A percentile compares a stretch with the other conserved stretches of the same genome.
phyloP scores from a whole-genome alignment of 2,797 vertebrate genomes.

The Odontamblyopus rebecca region DNA sequence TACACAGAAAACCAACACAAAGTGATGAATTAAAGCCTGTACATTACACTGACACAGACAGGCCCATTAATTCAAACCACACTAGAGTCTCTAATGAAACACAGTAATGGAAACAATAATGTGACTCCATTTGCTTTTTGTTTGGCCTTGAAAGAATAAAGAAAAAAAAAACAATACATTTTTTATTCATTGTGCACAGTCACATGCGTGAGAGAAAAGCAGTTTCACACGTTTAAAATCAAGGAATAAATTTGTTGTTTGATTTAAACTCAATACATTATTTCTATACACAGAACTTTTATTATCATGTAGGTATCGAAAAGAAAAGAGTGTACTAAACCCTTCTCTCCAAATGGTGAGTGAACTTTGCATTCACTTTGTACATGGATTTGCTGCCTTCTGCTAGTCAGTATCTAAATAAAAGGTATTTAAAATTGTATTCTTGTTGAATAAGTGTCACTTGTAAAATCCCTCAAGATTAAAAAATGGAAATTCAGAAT shows the following conservation, averaged over 20 bases:
- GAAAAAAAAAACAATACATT: too few relatives aligned
- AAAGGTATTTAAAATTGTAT: too few relatives aligned
- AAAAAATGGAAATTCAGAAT: background rate
- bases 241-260: too few relatives aligned
- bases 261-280: too few relatives aligned
- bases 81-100: constrained; percentile 5
- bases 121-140: background rate
- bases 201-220: too few relatives aligned
- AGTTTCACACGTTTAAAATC: too few relatives aligned
- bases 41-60: constrained; percentile 5
- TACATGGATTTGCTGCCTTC: constrained; percentile 8
- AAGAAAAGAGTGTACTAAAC: background rate
- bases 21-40: constrained; percentile 18
- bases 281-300: too few relatives aligned
- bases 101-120: background rate
- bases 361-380: background rate
- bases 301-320: too few relatives aligned
- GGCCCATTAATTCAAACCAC: constrained; percentile 23
- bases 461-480: too few relatives aligned
- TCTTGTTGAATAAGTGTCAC: too few relatives aligned
- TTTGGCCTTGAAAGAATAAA: background rate
- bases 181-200: too few relatives aligned
- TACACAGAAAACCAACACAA: constrained; percentile 12
- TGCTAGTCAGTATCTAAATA: background rate
- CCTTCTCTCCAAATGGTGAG: background rate